Conservation (phyloP, 2,797 vertebrate species). For the Leucoraja ocellata region DNA sequence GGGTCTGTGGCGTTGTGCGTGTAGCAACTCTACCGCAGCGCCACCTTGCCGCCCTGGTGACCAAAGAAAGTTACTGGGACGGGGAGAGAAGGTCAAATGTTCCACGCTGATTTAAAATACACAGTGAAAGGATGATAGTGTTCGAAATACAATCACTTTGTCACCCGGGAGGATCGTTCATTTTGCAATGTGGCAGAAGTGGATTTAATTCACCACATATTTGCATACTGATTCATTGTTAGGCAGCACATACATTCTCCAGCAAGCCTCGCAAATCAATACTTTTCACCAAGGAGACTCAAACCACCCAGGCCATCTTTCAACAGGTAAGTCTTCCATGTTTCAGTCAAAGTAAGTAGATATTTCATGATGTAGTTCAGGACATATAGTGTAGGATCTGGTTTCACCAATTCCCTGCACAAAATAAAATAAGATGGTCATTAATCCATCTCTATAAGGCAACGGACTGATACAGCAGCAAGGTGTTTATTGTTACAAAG, state of each 20-base stretch:
- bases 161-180: background rate
- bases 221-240: background rate
- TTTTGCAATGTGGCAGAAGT: constrained; percentile 25
- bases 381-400: background rate
- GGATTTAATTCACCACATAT: constrained; percentile 25
- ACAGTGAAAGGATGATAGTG: constrained; percentile 22
- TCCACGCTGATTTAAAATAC: constrained; percentile 18
- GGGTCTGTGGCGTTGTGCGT: too few relatives aligned
- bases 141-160: constrained; percentile 15
- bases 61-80: background rate
- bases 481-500: background rate
- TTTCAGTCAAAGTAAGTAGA: background rate
- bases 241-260: background rate
- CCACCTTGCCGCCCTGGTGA: too few relatives aligned
- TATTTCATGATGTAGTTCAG: background rate
- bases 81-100: background rate
- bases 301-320: background rate
- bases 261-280: background rate
- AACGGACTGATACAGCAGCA: background rate
- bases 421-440: background rate
- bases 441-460: background rate
- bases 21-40: too few relatives aligned
- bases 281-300: constrained; percentile 15
- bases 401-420: background rate
- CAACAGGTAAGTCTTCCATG: background rate